Evolutionary conservation across 1,140 invertebrate species (phyloP).

Genomic region (Homalodisca vitripennis): DNA sequence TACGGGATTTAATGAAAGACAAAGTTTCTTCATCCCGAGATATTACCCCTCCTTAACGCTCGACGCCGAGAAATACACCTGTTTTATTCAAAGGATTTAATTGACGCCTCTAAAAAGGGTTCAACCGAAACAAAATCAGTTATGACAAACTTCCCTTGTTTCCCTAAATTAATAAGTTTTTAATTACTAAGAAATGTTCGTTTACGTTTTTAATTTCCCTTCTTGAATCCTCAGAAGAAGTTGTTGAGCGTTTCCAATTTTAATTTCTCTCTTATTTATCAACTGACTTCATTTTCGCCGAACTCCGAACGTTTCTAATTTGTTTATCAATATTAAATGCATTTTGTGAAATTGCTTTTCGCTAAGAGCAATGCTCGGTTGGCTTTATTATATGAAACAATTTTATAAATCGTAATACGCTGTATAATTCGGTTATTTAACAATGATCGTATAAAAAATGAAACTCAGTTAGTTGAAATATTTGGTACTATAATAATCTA

Average conservation of each 20-base stretch:
- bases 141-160: constrained; percentile 25
- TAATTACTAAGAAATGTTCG: constrained; percentile 25
- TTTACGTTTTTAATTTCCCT: constrained; percentile 24
- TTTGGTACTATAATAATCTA: too few species aligned
- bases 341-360: too few species aligned
- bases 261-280: constrained; percentile 18
- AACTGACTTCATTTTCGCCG: constrained; percentile 15
- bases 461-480: too few species aligned
- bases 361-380: too few species aligned
- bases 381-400: too few species aligned
- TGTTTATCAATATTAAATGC: constrained; percentile 8
- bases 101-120: constrained; percentile 20
- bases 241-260: constrained; percentile 16
- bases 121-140: constrained; percentile 16
- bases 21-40: constrained; percentile 2
- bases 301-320: constrained; percentile 11
- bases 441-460: too few species aligned
- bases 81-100: constrained; percentile 26
- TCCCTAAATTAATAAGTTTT: constrained; percentile 25
- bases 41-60: background rate
- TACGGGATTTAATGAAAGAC: constrained; percentile 20
- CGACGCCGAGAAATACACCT: constrained; percentile 13
- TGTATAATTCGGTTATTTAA: too few species aligned
- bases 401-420: too few species aligned
- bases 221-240: background rate